These are phyloP conservation scores for Artibeus jamaicensis DNA, from an alignment of 2,797 vertebrate genomes.

Conservation along the genomic window DNA sequence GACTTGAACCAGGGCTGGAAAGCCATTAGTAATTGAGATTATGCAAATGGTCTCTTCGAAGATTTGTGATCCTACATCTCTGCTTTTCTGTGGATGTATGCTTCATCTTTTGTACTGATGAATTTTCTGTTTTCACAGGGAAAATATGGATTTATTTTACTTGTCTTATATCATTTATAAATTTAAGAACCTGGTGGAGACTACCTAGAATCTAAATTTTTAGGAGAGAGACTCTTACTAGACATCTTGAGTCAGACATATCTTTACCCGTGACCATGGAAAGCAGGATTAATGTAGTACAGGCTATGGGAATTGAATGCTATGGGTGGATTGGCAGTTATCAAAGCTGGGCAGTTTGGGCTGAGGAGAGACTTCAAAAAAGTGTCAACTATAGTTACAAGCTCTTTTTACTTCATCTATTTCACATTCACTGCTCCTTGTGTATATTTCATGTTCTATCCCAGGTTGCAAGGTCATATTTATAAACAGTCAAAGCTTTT, in stretches of 20 bases:
- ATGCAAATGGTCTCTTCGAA: background rate
- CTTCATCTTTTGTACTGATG: background rate
- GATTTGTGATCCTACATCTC: background rate
- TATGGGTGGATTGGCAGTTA: background rate
- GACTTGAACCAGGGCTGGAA: background rate
- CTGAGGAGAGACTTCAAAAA: background rate
- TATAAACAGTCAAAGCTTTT: background rate
- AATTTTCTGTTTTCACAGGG: background rate
- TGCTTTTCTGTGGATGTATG: background rate
- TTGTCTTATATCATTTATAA: background rate
- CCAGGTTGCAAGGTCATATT: background rate
- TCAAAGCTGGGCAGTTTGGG: background rate
- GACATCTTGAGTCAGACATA: background rate
- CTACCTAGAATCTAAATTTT: background rate
- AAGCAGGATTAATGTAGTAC: background rate
- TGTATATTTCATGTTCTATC: slow-evolving; percentile 14
- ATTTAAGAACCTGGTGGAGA: background rate
- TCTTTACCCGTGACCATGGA: background rate
- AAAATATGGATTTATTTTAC: background rate
- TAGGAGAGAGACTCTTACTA: background rate
- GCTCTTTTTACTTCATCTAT: background rate
- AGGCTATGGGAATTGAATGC: background rate
- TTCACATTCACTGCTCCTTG: background rate
- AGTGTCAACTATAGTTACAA: background rate
- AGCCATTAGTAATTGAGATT: background rate